Percentiles rank a stretch among this genome's conserved stretches.
Evolutionary conservation across 2,888 invertebrate species (phyloP).

Genomic region (Mesoligia furuncula): DNA sequence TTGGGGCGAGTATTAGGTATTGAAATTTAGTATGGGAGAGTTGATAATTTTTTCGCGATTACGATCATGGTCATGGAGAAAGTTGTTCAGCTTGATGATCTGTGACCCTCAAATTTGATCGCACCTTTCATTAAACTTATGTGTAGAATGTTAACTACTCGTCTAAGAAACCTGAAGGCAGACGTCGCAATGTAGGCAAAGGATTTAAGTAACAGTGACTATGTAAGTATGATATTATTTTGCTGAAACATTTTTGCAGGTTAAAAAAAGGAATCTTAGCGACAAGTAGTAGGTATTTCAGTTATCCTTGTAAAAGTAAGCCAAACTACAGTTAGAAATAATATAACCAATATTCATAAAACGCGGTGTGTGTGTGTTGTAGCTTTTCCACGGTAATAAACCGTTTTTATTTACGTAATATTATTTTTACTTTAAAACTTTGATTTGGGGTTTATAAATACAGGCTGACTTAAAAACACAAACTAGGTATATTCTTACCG

Average conservation of each 20-base stretch:
- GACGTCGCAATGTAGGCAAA: neutral
- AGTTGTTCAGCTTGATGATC: neutral
- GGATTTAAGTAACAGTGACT: neutral
- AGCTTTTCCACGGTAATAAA: neutral
- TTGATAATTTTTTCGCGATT: neutral
- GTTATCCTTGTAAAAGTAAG: neutral
- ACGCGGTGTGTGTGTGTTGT: neutral
- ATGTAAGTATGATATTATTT: neutral
- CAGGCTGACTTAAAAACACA: constrained; percentile 29
- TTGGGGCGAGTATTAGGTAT: neutral
- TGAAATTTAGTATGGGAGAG: neutral
- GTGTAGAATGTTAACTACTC: neutral
- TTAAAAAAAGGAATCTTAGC: neutral
- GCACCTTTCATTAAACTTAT: neutral
- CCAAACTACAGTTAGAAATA: neutral
- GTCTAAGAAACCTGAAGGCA: neutral
- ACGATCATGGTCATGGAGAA: neutral
- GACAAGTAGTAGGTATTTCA: neutral
- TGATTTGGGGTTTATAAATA: neutral
- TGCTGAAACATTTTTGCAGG: neutral
- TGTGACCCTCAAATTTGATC: neutral
- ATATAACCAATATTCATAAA: neutral
- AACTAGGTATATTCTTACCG: constrained; percentile 1
- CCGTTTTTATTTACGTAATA: neutral
- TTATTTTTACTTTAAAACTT: constrained; percentile 24